phyloP scores from a whole-genome alignment of 2,888 invertebrate species.

The Synanthedon andrenaeformis region DNA sequence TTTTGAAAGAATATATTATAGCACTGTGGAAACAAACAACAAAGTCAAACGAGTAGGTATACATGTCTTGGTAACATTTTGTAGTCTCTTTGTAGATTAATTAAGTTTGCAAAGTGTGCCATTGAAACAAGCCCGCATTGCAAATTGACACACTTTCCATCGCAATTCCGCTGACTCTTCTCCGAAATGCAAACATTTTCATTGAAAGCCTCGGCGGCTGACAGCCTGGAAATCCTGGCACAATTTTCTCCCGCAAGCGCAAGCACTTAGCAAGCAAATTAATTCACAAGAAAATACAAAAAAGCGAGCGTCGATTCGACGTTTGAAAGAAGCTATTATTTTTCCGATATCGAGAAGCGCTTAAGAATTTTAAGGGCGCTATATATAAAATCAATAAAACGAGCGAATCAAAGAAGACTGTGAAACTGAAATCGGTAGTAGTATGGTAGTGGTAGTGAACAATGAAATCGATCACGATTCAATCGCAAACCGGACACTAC shows the following conservation, averaged over 20 bases:
- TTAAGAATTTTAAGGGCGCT: constrained; percentile 41
- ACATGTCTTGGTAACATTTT: background rate
- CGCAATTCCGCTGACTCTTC: constrained; percentile 7
- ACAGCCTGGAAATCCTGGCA: constrained; percentile 30
- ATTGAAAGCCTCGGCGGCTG: constrained; percentile 32
- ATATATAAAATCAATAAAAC: constrained; percentile 28
- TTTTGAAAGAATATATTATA: too few relatives aligned
- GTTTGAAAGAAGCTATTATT: constrained; percentile 43
- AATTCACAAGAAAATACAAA: constrained; percentile 44
- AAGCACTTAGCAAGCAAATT: constrained; percentile 50
- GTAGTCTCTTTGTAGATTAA: background rate
- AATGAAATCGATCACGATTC: constrained; percentile 41
- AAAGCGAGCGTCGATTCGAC: constrained; percentile 26
- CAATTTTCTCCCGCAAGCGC: constrained; percentile 27
- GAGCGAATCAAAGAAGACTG: constrained; percentile 49
- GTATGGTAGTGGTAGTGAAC: constrained; percentile 11
- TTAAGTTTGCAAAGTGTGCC: background rate
- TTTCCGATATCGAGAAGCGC: constrained; percentile 30
- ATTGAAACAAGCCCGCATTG: background rate
- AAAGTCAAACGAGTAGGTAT: too few relatives aligned
- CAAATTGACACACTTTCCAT: background rate
- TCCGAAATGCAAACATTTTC: constrained; percentile 26
- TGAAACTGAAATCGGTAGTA: constrained; percentile 15
- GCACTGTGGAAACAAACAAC: too few relatives aligned
- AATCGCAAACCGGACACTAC: constrained; percentile 13